phyloP scores from a whole-genome alignment of 2,797 vertebrate genomes.

The Sarcoramphus papa region DNA sequence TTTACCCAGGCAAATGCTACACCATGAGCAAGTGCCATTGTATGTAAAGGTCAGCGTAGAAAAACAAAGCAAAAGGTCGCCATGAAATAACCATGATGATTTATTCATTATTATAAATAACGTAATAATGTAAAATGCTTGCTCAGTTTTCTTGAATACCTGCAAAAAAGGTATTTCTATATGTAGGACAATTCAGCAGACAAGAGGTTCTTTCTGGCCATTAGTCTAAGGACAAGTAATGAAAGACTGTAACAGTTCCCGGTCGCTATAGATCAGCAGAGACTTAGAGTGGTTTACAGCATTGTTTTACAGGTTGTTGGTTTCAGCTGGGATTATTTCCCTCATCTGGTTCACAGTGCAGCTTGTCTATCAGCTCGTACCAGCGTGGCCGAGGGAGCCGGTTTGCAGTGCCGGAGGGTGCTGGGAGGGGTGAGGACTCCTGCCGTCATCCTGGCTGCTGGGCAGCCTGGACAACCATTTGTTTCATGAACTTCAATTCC shows the following conservation, averaged over 20 bases:
- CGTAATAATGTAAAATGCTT: not conserved
- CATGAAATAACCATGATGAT: not conserved
- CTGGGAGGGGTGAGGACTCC: not conserved
- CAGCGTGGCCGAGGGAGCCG: fast-evolving
- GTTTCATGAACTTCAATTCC: not conserved
- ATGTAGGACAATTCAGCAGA: not conserved
- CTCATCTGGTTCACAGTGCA: not conserved
- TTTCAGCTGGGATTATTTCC: not conserved
- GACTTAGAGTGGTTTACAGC: not conserved
- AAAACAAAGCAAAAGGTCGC: not conserved
- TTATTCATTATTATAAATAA: not conserved
- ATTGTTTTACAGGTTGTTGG: not conserved
- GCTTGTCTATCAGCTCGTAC: not conserved
- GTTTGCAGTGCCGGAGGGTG: not conserved
- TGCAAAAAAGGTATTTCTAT: not conserved
- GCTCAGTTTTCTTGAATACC: not conserved
- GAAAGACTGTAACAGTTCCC: not conserved
- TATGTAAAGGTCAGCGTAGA: not conserved
- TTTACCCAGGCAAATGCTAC: not conserved
- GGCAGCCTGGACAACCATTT: not conserved
- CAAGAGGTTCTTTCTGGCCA: not conserved
- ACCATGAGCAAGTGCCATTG: not conserved
- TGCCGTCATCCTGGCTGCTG: not conserved
- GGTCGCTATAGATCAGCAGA: not conserved
- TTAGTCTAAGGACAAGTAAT: not conserved